A percentile compares a stretch with the other conserved stretches of the same genome.
Evolutionary conservation across 2,797 vertebrate genomes (phyloP).

Genomic region (Tachyglossus aculeatus): DNA sequence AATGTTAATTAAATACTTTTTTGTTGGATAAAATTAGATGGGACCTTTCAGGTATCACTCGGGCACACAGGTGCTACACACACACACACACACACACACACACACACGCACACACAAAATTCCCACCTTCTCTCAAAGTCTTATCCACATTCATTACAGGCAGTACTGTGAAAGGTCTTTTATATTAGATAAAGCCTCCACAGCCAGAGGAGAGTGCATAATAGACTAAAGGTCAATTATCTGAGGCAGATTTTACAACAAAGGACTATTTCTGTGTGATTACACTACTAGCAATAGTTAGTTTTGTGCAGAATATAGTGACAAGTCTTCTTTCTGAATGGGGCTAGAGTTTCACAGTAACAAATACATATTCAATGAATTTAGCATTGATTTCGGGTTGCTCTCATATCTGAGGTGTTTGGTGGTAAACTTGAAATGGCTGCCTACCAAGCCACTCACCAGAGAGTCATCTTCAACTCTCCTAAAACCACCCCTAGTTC

Average conservation of each 20-base stretch:
- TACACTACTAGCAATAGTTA: neutral
- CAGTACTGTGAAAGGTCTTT: neutral
- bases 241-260: neutral
- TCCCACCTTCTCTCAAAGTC: no score
- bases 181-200: neutral
- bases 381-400: neutral
- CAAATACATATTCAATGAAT: neutral
- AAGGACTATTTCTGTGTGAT: neutral
- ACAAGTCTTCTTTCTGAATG: neutral
- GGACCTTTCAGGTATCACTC: no score
- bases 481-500: neutral
- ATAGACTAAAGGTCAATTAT: neutral
- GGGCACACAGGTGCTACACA: no score
- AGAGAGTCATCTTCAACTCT: neutral
- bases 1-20: no score
- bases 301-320: neutral
- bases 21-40: no score
- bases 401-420: neutral
- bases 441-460: neutral
- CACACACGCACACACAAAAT: no score
- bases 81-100: no score
- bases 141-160: neutral
- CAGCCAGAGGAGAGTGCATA: neutral
- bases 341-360: neutral
- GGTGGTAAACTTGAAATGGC: slow-evolving; percentile 2